Base-by-base conservation (phyloP, 2,113 vertebrate genomes). In the Mesoclemmys tuberculata region DNA sequence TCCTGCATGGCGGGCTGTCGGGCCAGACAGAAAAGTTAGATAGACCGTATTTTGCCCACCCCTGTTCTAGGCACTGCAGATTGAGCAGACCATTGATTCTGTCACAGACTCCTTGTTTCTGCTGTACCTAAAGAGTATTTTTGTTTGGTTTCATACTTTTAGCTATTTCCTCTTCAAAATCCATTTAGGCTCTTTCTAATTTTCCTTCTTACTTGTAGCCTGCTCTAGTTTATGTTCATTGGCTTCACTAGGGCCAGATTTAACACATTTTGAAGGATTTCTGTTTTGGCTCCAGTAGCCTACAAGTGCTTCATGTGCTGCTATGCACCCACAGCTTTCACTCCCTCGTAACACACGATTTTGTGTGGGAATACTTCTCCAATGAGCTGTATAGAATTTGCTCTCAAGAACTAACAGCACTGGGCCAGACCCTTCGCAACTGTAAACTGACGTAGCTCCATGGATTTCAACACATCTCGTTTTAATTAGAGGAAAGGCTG, bases 341-440 rank as follows among this genome's bases (percentile, higher is more conserved):
- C 5, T 68, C 93, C 54, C n/a, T 93, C 78, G 87, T 31, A 26
- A 10, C 51, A 51, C 78, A 27, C 13, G 84, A 8, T 92, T 95
- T 94, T 91, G 10, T 87, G 46, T 89, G 64, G 64, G 2, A 68
- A 68, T 21, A 38, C 3, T 18, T 35, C 35, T 84, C 48, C 90
- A 74, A 31, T 2, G 0, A 1, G 51, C 48, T 64, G 16, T 56
- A 71, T 82, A 8, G 18, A n/a, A 3, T 12, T 84, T 81, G 54
- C 24, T 87, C 54, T 58, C 41, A 13, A 44, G 74, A 87, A 78
- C 46, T 27, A 13, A 26, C 78, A 81, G n/a, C 80, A 81, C 74
- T 2, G 18, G 41, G 26, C 24, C 41, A 77, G 41, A 77, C 41
- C 8, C 74, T 46, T 44, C 84, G 21, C 10, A 64, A 56, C 38